phyloP scores from a whole-genome alignment of 2,888 invertebrate genomes.

The Melinaea marsaeus region DNA sequence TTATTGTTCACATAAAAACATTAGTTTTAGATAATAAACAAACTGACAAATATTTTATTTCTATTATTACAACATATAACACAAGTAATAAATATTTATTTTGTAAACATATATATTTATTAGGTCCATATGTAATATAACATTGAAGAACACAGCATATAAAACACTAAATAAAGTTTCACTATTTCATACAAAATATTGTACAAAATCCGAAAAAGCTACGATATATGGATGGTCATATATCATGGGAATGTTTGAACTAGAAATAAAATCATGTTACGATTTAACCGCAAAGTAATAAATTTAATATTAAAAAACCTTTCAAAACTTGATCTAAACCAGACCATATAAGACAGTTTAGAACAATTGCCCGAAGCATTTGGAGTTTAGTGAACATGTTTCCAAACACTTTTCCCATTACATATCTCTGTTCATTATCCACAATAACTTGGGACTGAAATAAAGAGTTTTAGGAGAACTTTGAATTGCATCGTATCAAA shows the following conservation, averaged over 20 bases:
- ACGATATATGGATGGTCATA: slow-evolving; percentile 6
- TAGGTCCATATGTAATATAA: too few species aligned
- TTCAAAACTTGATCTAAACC: too few species aligned
- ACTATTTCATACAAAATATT: slow-evolving; percentile 9
- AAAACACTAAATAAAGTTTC: slow-evolving; percentile 5
- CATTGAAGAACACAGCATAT: background rate
- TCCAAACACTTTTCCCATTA: slow-evolving; percentile 18
- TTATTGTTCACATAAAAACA: too few species aligned
- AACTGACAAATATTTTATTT: too few species aligned
- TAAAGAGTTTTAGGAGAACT: slow-evolving; percentile 10
- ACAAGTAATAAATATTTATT: too few species aligned
- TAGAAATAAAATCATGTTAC: too few species aligned
- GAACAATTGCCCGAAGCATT: background rate
- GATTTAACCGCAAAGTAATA: too few species aligned
- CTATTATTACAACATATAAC: too few species aligned
- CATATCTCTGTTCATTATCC: slow-evolving; percentile 10
- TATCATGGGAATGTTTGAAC: slow-evolving; percentile 1
- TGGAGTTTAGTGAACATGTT: background rate
- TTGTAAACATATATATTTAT: too few species aligned
- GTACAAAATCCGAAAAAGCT: slow-evolving; percentile 1
- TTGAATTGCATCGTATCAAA: slow-evolving; percentile 1
- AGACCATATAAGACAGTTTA: background rate
- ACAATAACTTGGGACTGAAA: slow-evolving; percentile 15
- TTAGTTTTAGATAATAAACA: too few species aligned
- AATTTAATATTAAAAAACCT: too few species aligned